Percentiles rank a stretch among this genome's conserved stretches.
Evolutionary conservation across 1,140 invertebrate genomes (phyloP).

Genomic region (Calephelis nemesis): DNA sequence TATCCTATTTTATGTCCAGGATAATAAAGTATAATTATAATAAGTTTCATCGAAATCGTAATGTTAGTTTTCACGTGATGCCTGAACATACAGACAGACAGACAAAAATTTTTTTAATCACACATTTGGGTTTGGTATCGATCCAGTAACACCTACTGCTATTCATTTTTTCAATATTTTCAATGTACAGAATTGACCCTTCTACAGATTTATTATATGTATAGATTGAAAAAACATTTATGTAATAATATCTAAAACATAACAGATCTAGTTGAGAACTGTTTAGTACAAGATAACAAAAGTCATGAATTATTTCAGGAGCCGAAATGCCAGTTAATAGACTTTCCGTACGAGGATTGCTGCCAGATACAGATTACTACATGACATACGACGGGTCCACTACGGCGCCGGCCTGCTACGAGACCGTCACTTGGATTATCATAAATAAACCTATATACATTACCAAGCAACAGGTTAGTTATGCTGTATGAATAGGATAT

Average conservation of each 20-base stretch:
- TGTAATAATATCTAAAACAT: neutral
- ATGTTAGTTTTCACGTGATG: too few relatives aligned
- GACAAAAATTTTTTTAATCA: too few relatives aligned
- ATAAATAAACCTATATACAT: conserved; percentile 98
- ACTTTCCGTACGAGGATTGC: conserved; percentile 89
- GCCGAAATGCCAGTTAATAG: conserved; percentile 90
- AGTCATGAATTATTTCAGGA: conserved; percentile 73
- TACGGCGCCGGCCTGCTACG: conserved; percentile 95
- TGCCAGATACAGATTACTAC: conserved; percentile 96
- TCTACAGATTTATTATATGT: too few relatives aligned
- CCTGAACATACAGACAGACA: too few relatives aligned
- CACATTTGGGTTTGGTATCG: too few relatives aligned
- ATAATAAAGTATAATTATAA: too few relatives aligned
- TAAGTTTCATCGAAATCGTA: too few relatives aligned
- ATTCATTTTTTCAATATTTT: too few relatives aligned
- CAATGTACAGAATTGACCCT: too few relatives aligned
- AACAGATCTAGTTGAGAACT: neutral
- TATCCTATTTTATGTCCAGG: too few relatives aligned
- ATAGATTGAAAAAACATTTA: too few relatives aligned
- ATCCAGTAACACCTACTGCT: too few relatives aligned
- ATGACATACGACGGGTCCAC: conserved; percentile 98
- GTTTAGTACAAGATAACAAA: conserved; percentile 23
- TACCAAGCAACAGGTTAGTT: conserved; percentile 93
- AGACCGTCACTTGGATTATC: conserved; percentile 97
- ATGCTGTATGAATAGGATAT: neutral